These are phyloP conservation scores for Semaprochilodus insignis DNA, from an alignment of 2,797 vertebrate species.

Conservation along the genomic window DNA sequence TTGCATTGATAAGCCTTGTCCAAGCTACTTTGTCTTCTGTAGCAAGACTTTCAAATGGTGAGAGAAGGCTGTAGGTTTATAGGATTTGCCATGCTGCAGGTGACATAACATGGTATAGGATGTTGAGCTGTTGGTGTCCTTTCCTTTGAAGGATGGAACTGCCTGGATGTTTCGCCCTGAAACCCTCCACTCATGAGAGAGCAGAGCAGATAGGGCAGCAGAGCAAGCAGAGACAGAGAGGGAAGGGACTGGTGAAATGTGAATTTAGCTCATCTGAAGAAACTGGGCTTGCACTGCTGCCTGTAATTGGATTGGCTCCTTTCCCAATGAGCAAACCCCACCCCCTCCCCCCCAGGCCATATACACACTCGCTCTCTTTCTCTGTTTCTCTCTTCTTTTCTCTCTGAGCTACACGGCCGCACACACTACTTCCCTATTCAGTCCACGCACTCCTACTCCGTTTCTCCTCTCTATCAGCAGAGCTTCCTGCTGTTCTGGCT, in stretches of 20 bases:
- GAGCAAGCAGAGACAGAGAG: conserved; percentile 49
- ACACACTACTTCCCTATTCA: conserved; percentile 50
- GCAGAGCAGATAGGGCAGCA: conserved; percentile 7
- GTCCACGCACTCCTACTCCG: conserved; percentile 45
- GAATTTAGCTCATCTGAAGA: conserved; percentile 78
- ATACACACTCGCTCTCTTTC: conserved; percentile 29
- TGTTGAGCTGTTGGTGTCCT: conserved; percentile 22
- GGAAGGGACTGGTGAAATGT: conserved; percentile 77
- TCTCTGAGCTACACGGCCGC: conserved; percentile 36
- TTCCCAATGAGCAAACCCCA: conserved; percentile 76
- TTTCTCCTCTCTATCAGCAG: conserved; percentile 58
- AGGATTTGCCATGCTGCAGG: conserved; percentile 31
- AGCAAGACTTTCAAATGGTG: neutral
- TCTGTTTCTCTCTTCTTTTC: neutral
- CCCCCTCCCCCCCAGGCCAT: conserved; percentile 29
- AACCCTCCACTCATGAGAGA: conserved; percentile 30
- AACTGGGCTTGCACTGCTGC: conserved; percentile 78
- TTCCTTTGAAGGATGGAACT: conserved; percentile 33
- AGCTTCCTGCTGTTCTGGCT: conserved; percentile 69
- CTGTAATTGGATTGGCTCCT: conserved; percentile 88
- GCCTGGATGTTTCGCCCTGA: conserved; percentile 17
- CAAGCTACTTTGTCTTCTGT: conserved; percentile 16
- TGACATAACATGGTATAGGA: neutral
- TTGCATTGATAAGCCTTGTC: conserved; percentile 15
- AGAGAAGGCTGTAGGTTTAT: conserved; percentile 39